A percentile compares a stretch with the other conserved stretches of the same genome.
Conservation (phyloP, 2,113 vertebrate genomes). For the Athene cunicularia region DNA sequence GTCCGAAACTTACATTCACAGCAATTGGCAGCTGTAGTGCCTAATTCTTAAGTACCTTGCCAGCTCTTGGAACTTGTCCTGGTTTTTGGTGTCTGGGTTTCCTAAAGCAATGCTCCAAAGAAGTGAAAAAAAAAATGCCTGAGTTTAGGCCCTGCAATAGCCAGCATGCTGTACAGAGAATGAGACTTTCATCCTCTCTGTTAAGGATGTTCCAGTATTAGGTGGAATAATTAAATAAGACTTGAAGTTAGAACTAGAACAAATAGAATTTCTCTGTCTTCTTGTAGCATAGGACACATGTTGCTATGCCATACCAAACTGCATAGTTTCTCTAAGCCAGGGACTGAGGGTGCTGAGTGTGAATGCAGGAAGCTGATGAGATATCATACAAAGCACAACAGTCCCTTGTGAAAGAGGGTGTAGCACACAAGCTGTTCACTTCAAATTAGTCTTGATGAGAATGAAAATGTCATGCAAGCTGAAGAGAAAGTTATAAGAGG, state of each 20-base stretch:
- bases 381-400: neutral
- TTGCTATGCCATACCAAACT: neutral
- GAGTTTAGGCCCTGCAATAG: neutral
- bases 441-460: neutral
- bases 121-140: neutral
- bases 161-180: neutral
- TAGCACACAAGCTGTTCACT: neutral
- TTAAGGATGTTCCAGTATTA: neutral
- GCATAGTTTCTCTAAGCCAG: neutral
- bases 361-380: neutral
- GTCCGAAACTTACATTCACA: neutral
- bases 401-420: neutral
- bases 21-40: accelerated
- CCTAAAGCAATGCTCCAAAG: neutral
- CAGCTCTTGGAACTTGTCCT: neutral
- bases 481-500: neutral
- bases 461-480: neutral
- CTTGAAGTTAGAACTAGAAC: neutral
- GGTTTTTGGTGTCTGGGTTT: neutral
- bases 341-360: neutral
- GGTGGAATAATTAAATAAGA: neutral
- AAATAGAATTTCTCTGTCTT: neutral
- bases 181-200: neutral
- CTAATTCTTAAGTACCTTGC: neutral
- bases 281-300: neutral